Percentiles rank a stretch among this genome's conserved stretches.
Evolutionary conservation across 1,140 invertebrate genomes (phyloP).

Genomic region (Drosophila pruinosa): DNA sequence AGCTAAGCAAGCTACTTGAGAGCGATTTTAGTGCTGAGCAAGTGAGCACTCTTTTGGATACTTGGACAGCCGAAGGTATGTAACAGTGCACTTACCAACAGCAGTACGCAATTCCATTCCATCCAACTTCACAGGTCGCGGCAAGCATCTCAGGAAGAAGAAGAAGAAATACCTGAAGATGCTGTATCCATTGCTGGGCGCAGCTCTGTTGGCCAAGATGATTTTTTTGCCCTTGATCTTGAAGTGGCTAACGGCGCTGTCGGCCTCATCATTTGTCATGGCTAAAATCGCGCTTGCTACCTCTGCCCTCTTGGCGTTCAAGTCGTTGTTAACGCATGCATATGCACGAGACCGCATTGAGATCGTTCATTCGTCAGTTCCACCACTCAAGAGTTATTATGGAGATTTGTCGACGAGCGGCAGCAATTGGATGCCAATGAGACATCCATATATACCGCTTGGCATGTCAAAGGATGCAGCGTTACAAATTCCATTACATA

Average conservation of each 20-base stretch:
- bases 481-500: constrained; percentile 12
- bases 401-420: constrained; percentile 52
- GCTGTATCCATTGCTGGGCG: constrained; percentile 85
- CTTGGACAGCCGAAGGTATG: constrained; percentile 53
- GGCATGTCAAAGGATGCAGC: constrained; percentile 51
- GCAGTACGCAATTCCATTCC: background rate
- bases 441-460: constrained; percentile 65
- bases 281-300: constrained; percentile 84
- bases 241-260: constrained; percentile 86
- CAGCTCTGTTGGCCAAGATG: constrained; percentile 86
- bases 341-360: constrained; percentile 63
- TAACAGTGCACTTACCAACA: background rate
- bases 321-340: constrained; percentile 53
- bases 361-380: constrained; percentile 64
- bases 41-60: constrained; percentile 37
- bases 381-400: constrained; percentile 44
- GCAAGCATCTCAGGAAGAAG: constrained; percentile 60
- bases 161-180: constrained; percentile 68
- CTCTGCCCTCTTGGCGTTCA: constrained; percentile 82
- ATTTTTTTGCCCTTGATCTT: constrained; percentile 86
- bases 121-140: constrained; percentile 47
- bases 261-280: constrained; percentile 85
- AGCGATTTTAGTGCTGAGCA: constrained; percentile 35
- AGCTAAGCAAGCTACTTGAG: constrained; percentile 45
- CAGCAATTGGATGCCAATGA: constrained; percentile 57